Conservation (phyloP, 2,888 invertebrate genomes). For the Petrophora chlorosata region DNA sequence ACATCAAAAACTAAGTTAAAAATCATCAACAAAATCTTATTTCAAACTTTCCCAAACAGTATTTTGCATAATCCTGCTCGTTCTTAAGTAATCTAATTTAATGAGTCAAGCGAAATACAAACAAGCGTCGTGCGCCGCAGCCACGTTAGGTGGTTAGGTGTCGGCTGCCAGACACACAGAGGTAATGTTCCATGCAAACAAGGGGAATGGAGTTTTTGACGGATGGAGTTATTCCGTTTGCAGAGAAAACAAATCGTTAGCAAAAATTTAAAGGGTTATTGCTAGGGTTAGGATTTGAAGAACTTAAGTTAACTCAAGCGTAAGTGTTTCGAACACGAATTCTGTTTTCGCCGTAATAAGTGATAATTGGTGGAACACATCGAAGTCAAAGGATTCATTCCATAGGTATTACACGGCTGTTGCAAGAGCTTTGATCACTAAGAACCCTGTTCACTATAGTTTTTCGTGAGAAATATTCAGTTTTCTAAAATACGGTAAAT, state of each 20-base stretch:
- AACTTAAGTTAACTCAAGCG: too few relatives aligned
- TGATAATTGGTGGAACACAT: too few relatives aligned
- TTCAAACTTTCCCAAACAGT: conserved; percentile 4
- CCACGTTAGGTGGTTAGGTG: conserved; percentile 13
- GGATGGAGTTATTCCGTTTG: conserved; percentile 6
- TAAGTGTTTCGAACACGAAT: neutral
- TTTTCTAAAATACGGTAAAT: too few relatives aligned
- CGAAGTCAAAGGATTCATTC: too few relatives aligned
- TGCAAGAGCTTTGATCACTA: too few relatives aligned
- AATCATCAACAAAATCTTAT: neutral
- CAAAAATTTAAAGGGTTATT: too few relatives aligned
- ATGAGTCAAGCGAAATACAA: conserved; percentile 30
- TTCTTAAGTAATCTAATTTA: conserved; percentile 30
- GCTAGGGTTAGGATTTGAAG: too few relatives aligned
- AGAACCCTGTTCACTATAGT: too few relatives aligned
- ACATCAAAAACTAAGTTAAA: too few relatives aligned
- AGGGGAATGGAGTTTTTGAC: neutral
- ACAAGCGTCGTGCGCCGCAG: conserved; percentile 20
- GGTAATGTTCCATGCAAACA: conserved; percentile 18
- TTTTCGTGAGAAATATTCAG: too few relatives aligned
- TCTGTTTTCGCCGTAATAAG: neutral
- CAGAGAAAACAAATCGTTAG: too few relatives aligned
- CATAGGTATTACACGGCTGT: too few relatives aligned
- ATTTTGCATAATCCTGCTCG: conserved; percentile 11
- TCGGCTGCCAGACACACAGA: conserved; percentile 23